A percentile compares a stretch with the other conserved stretches of the same genome.
phyloP scores from a whole-genome alignment of 2,888 invertebrate species.

The Sarcophaga rosellei region DNA sequence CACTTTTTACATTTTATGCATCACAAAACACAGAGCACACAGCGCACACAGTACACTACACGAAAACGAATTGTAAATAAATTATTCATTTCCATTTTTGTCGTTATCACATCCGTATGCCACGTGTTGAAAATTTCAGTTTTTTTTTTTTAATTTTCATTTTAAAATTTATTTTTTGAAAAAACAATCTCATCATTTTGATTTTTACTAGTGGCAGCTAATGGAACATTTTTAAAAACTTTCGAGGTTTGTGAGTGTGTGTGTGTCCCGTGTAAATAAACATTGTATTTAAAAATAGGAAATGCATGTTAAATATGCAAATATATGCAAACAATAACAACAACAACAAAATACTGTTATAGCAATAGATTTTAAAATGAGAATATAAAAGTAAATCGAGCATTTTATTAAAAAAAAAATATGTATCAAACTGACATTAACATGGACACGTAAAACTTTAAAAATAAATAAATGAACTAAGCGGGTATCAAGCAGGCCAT shows the following conservation, averaged over 20 bases:
- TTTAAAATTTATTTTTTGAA: not conserved
- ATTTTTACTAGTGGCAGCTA: not conserved
- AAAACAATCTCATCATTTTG: conserved; percentile 11
- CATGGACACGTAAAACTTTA: too few relatives aligned
- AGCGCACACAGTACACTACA: too few relatives aligned
- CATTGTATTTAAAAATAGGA: conserved; percentile 24
- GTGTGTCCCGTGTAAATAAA: not conserved
- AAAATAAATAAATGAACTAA: too few relatives aligned
- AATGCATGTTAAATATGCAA: conserved; percentile 38
- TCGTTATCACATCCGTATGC: conserved; percentile 23
- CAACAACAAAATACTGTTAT: not conserved
- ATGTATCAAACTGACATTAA: too few relatives aligned
- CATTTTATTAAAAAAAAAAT: not conserved
- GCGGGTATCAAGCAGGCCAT: too few relatives aligned
- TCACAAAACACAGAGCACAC: not conserved
- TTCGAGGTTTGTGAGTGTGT: too few relatives aligned
- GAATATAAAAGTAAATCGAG: not conserved
- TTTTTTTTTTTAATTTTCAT: not conserved
- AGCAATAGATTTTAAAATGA: not conserved
- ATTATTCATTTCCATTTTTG: conserved; percentile 3
- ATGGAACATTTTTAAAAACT: not conserved
- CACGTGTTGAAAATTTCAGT: conserved; percentile 6
- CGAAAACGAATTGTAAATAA: not conserved
- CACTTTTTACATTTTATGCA: conserved; percentile 15
- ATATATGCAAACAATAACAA: not conserved